These are phyloP conservation scores for Phocides pigmalion DNA, from an alignment of 1,140 invertebrate genomes.

Conservation along the genomic window DNA sequence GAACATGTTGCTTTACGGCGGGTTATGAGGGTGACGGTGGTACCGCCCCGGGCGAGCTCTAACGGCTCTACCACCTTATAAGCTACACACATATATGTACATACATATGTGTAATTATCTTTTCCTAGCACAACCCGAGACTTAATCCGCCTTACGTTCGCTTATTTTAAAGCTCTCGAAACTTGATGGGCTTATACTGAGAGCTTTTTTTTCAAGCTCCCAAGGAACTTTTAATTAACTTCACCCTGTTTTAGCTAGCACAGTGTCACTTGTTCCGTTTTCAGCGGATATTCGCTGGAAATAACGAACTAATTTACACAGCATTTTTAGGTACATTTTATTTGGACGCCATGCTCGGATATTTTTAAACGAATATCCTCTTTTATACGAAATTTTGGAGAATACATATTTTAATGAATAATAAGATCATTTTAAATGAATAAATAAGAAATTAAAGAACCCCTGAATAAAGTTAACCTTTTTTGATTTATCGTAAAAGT, in stretches of 20 bases:
- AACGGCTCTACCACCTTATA: too few species aligned
- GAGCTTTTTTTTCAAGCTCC: background rate
- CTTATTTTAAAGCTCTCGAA: constrained; percentile 4
- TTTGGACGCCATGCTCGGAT: background rate
- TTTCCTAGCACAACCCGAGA: background rate
- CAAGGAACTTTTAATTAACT: constrained; percentile 30
- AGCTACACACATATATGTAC: too few species aligned
- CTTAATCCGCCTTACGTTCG: background rate
- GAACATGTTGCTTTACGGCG: too few species aligned
- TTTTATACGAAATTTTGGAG: too few species aligned
- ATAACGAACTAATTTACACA: constrained; percentile 12
- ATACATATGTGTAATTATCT: background rate
- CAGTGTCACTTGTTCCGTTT: constrained; percentile 19
- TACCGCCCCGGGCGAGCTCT: too few species aligned
- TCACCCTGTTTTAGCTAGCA: constrained; percentile 13
- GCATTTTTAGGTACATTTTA: background rate
- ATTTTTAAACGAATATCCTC: background rate
- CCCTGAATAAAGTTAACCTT: too few species aligned
- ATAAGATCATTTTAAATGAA: too few species aligned
- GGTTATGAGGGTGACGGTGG: too few species aligned
- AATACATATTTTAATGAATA: too few species aligned
- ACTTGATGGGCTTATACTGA: constrained; percentile 1
- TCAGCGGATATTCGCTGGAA: constrained; percentile 7
- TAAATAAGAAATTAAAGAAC: too few species aligned
- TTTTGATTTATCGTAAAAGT: too few species aligned